Percentiles rank a stretch among this genome's conserved stretches.
These are phyloP conservation scores for Nipponacmea schrenckii DNA, from an alignment of 2,888 invertebrate genomes.

Conservation along the genomic window DNA sequence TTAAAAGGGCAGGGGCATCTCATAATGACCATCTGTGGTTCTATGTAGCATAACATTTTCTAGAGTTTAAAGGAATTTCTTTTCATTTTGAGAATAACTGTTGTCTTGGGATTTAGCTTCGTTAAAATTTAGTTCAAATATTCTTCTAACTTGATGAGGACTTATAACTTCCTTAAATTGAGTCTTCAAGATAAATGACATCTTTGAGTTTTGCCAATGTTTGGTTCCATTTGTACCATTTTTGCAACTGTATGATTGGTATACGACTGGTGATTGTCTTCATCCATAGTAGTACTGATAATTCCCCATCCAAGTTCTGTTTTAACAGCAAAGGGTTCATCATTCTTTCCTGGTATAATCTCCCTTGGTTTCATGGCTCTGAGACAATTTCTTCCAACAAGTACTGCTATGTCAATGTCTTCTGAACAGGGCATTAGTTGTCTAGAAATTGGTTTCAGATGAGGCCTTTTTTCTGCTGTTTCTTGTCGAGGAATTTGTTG, in stretches of 20 bases:
- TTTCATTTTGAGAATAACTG: slow-evolving; percentile 15
- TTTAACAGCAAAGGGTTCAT: slow-evolving; percentile 5
- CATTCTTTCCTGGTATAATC: background rate
- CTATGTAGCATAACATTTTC: background rate
- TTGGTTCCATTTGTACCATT: too few relatives aligned
- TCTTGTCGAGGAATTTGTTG: background rate
- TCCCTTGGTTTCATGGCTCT: background rate
- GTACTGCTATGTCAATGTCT: background rate
- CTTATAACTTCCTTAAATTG: background rate
- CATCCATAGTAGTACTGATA: background rate
- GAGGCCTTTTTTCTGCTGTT: background rate
- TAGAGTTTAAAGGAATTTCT: slow-evolving; percentile 5
- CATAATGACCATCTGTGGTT: background rate
- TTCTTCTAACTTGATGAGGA: background rate
- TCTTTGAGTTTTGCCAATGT: too few relatives aligned
- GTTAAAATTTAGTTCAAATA: too few relatives aligned
- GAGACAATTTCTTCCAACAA: background rate
- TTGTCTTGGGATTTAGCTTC: too few relatives aligned
- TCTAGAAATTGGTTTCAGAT: background rate
- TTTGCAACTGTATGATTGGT: background rate
- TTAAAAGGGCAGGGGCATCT: slow-evolving; percentile 7
- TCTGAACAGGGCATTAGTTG: slow-evolving; percentile 1
- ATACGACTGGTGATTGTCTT: background rate
- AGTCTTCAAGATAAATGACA: background rate
- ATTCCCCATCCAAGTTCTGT: slow-evolving; percentile 9